A percentile compares a stretch with the other conserved stretches of the same genome.
Conservation (phyloP, 2,888 invertebrate species). For the Scrobipalpa atriplicella region DNA sequence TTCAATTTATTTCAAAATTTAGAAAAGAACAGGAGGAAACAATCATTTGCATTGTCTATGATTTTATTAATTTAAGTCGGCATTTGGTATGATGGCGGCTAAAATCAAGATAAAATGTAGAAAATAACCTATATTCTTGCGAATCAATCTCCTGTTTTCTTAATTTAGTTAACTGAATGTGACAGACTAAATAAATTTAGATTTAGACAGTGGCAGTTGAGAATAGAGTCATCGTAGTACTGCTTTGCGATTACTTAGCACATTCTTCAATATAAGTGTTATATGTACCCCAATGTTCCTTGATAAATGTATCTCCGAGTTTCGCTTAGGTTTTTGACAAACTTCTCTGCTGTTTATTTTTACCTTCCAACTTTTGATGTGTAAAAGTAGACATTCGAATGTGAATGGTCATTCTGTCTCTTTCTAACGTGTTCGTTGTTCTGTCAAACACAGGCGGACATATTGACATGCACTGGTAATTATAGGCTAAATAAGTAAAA, state of each 20-base stretch:
- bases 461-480: slow-evolving; percentile 53
- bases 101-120: no score
- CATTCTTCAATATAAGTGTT: background rate
- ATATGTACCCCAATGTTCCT: background rate
- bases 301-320: background rate
- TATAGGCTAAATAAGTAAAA: background rate
- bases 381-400: slow-evolving; percentile 48
- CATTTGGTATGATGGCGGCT: no score
- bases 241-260: background rate
- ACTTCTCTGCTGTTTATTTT: slow-evolving; percentile 27
- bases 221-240: background rate
- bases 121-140: no score
- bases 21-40: no score
- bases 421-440: slow-evolving; percentile 54
- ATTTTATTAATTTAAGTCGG: no score
- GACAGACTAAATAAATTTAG: no score
- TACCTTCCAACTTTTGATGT: slow-evolving; percentile 42
- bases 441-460: slow-evolving; percentile 47
- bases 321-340: slow-evolving; percentile 2
- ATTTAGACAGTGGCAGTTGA: background rate
- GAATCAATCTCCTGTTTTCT: no score
- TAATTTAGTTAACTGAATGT: no score
- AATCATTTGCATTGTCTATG: no score
- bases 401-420: slow-evolving; percentile 54
- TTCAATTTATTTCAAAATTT: no score